Evolutionary conservation across 1,140 invertebrate species (phyloP).

Genomic region (Asbolus verrucosus): DNA sequence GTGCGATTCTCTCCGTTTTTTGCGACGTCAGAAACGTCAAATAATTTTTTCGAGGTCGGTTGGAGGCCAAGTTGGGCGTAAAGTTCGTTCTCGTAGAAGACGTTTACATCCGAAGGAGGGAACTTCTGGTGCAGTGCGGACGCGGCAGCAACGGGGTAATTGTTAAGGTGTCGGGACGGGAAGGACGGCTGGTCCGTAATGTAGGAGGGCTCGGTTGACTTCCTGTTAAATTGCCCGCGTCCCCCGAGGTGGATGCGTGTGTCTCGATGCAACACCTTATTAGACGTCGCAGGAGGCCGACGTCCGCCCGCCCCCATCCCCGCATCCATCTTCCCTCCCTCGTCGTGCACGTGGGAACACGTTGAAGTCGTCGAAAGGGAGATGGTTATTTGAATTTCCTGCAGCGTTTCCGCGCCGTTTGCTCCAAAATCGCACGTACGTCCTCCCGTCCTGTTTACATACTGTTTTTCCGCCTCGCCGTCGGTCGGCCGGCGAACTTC

Average conservation of each 20-base stretch:
- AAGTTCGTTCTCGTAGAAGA: too few species aligned
- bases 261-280: slow-evolving; percentile 32
- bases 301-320: neutral
- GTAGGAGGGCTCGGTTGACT: slow-evolving; percentile 15
- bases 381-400: slow-evolving; percentile 27
- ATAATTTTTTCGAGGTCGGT: too few species aligned
- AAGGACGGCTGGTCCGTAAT: neutral
- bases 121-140: slow-evolving; percentile 30
- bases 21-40: too few species aligned
- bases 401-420: slow-evolving; percentile 11
- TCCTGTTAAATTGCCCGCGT: slow-evolving; percentile 20
- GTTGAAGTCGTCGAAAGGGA: neutral
- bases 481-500: too few species aligned
- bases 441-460: too few species aligned
- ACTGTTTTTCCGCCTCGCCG: too few species aligned
- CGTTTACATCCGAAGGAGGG: too few species aligned
- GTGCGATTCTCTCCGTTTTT: too few species aligned
- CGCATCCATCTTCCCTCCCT: too few species aligned
- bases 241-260: slow-evolving; percentile 13
- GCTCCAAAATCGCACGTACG: neutral
- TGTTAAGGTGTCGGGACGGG: slow-evolving; percentile 26
- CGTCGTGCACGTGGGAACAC: too few species aligned
- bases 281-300: neutral
- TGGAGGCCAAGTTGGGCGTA: too few species aligned
- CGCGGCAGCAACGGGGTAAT: slow-evolving; percentile 12